Conservation (phyloP, 2,797 vertebrate genomes). For the Squalus acanthias region DNA sequence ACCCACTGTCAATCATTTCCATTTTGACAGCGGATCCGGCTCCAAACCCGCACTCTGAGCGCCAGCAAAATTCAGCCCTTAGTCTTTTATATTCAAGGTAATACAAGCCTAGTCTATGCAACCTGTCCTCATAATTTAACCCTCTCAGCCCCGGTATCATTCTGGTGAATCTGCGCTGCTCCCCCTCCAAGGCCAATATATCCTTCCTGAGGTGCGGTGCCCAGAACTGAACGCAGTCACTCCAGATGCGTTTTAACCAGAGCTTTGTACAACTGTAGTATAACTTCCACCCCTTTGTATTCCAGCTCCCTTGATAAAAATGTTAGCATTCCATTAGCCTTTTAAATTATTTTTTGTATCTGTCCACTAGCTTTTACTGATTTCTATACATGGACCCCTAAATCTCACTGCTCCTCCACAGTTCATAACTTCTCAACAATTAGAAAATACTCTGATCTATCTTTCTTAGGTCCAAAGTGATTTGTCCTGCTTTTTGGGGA, state of each 20-base stretch:
- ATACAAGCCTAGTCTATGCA: not conserved
- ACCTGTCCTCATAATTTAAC: not conserved
- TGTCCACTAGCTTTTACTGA: not conserved
- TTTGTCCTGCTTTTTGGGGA: not conserved
- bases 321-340: too few species aligned
- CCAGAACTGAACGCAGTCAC: not conserved
- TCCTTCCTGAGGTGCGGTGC: not conserved
- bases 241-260: too few species aligned
- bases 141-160: not conserved
- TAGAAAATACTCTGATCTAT: not conserved
- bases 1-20: too few species aligned
- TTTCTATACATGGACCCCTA: not conserved
- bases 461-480: not conserved
- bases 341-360: not conserved
- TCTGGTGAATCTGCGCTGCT: not conserved
- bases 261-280: too few species aligned
- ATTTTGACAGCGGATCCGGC: too few species aligned
- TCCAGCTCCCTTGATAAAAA: too few species aligned
- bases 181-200: not conserved
- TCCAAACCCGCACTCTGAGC: too few species aligned
- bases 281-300: too few species aligned
- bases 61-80: too few species aligned
- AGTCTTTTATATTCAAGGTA: not conserved
- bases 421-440: not conserved
- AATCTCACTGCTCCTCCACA: not conserved